These are phyloP conservation scores for Montifringilla adamsi DNA, from an alignment of 2,113 vertebrate species.

Conservation along the genomic window DNA sequence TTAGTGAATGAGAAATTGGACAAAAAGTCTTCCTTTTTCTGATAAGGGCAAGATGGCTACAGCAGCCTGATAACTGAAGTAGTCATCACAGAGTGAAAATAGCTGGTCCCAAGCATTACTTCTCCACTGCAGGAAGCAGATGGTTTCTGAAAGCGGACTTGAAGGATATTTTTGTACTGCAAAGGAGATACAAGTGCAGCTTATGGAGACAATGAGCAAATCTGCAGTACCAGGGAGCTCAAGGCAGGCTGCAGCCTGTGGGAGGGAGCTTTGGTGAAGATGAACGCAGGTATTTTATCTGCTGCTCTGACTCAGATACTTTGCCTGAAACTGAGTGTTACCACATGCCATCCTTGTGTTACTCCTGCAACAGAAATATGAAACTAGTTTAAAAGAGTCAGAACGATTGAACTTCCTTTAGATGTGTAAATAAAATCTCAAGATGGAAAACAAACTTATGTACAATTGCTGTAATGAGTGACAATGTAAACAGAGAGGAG, in stretches of 20 bases:
- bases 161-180: constrained; percentile 8
- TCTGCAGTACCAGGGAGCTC: not conserved
- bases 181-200: not conserved
- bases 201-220: fast-evolving
- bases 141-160: not conserved
- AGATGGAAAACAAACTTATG: not conserved
- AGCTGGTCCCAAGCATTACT: not conserved
- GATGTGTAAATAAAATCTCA: not conserved
- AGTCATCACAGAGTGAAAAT: not conserved
- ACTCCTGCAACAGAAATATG: not conserved
- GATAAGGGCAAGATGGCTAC: not conserved
- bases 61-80: not conserved
- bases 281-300: fast-evolving
- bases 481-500: not conserved
- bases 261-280: not conserved
- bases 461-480: fast-evolving
- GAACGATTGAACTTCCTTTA: not conserved
- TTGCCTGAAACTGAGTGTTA: not conserved
- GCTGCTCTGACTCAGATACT: not conserved
- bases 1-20: not conserved
- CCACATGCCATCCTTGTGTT: not conserved
- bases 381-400: not conserved
- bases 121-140: constrained; percentile 18
- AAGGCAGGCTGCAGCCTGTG: not conserved
- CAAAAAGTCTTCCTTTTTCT: not conserved